phyloP scores from a whole-genome alignment of 2,888 invertebrate species.

The Hirtodrosophila duncani region DNA sequence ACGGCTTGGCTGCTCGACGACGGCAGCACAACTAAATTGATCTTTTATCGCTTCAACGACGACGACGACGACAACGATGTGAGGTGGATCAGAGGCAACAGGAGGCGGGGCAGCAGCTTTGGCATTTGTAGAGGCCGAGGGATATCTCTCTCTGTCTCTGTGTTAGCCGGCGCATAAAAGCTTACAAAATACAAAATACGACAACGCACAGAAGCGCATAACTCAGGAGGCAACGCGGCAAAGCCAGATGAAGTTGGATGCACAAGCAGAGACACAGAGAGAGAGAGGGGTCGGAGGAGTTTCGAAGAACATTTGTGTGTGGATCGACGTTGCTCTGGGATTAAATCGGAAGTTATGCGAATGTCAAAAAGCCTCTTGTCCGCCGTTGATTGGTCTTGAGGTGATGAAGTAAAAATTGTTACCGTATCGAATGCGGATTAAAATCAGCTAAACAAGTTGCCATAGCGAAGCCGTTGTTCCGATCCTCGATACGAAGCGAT shows the following conservation, averaged over 20 bases:
- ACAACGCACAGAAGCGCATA: conserved; percentile 68
- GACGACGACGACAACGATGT: not conserved
- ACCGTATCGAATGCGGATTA: conserved; percentile 76
- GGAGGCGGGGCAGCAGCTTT: not conserved
- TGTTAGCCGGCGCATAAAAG: conserved; percentile 68
- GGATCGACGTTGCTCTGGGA: conserved; percentile 60
- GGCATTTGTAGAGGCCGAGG: not conserved
- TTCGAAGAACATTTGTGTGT: conserved; percentile 20
- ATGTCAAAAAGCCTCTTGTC: conserved; percentile 45
- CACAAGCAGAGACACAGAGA: not conserved
- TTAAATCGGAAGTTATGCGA: conserved; percentile 74
- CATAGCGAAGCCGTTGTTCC: conserved; percentile 41
- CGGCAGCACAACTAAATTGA: conserved; percentile 76
- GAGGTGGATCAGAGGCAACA: conserved; percentile 6
- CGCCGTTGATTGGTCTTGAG: conserved; percentile 24
- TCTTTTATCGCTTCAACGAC: conserved; percentile 75
- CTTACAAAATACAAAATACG: conserved; percentile 71
- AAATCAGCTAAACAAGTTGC: conserved; percentile 71
- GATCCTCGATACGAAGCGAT: no score
- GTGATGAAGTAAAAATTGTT: conserved; percentile 74
- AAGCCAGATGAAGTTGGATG: conserved; percentile 8
- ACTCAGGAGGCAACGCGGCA: conserved; percentile 33
- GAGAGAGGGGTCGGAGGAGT: conserved; percentile 6
- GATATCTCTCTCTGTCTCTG: conserved; percentile 6
- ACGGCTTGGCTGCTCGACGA: conserved; percentile 20